Conservation (phyloP, 2,797 vertebrate species). For the Labeo calbasu region DNA sequence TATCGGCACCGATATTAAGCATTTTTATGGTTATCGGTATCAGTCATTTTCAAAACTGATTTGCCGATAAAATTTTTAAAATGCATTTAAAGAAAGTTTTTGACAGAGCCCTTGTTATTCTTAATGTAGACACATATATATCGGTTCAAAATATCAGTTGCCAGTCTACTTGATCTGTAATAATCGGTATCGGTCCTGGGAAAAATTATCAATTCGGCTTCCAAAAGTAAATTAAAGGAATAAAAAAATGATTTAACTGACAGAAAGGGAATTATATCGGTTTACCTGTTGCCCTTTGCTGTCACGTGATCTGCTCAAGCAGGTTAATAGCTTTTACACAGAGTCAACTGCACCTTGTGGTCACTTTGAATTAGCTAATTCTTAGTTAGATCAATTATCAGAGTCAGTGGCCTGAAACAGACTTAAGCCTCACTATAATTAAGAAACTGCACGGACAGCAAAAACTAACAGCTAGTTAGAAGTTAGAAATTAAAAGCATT, state of each 20-base stretch:
- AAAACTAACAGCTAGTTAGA: not conserved
- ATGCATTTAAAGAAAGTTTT: too few relatives aligned
- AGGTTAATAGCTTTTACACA: constrained; percentile 31
- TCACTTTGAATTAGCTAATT: constrained; percentile 54
- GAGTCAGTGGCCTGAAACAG: constrained; percentile 41
- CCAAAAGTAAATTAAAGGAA: not conserved
- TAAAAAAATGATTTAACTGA: not conserved
- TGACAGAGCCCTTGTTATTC: too few relatives aligned
- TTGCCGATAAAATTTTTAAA: too few relatives aligned
- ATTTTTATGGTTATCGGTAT: too few relatives aligned
- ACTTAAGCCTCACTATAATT: constrained; percentile 11
- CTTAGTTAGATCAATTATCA: constrained; percentile 54
- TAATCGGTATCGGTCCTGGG: too few relatives aligned
- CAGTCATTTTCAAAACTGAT: too few relatives aligned
- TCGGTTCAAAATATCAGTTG: too few relatives aligned
- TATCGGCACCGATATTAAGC: too few relatives aligned
- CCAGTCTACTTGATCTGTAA: too few relatives aligned
- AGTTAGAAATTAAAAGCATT: not conserved
- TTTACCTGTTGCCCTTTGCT: not conserved
- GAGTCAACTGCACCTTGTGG: constrained; percentile 16
- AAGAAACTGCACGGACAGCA: not conserved
- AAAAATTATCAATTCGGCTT: not conserved
- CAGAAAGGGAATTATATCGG: not conserved
- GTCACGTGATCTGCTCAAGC: constrained; percentile 36
- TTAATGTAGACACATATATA: too few relatives aligned